A percentile compares a stretch with the other conserved stretches of the same genome.
Conservation (phyloP, 2,888 invertebrate species). For the Callyntrura sp. region DNA sequence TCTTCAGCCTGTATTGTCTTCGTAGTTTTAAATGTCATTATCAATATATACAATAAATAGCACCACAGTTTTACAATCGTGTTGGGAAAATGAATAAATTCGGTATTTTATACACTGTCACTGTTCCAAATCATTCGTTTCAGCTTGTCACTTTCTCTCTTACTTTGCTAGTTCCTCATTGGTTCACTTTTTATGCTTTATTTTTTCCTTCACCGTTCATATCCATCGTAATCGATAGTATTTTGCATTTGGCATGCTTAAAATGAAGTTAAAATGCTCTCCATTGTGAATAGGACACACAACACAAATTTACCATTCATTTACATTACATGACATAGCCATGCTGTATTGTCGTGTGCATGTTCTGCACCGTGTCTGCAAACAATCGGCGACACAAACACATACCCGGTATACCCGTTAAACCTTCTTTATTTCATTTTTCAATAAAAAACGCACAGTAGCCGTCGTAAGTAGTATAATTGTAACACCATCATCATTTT, state of each 20-base stretch:
- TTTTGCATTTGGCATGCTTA: not conserved
- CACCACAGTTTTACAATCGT: no score
- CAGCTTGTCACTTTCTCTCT: constrained; percentile 29
- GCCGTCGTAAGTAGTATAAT: constrained; percentile 27
- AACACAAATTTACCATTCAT: constrained; percentile 33
- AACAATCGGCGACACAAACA: no score
- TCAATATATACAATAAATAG: no score
- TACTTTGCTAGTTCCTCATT: not conserved
- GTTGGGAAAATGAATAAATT: no score
- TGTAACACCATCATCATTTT: constrained; percentile 47
- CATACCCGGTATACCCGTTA: not conserved
- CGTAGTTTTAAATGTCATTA: no score
- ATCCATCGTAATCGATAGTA: not conserved
- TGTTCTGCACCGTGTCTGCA: no score
- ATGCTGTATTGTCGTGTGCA: constrained; percentile 29
- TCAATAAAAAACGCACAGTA: not conserved
- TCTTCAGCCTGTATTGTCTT: no score
- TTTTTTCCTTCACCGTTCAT: not conserved
- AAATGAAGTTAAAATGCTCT: constrained; percentile 15
- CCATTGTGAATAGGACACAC: constrained; percentile 38
- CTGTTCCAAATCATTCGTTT: no score
- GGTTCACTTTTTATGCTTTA: not conserved
- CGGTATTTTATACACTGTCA: no score
- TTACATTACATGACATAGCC: constrained; percentile 1
- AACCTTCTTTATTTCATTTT: not conserved